Base-by-base conservation (phyloP, 64 coral and sea anemone genomes). In the Pocillopora verrucosa region DNA sequence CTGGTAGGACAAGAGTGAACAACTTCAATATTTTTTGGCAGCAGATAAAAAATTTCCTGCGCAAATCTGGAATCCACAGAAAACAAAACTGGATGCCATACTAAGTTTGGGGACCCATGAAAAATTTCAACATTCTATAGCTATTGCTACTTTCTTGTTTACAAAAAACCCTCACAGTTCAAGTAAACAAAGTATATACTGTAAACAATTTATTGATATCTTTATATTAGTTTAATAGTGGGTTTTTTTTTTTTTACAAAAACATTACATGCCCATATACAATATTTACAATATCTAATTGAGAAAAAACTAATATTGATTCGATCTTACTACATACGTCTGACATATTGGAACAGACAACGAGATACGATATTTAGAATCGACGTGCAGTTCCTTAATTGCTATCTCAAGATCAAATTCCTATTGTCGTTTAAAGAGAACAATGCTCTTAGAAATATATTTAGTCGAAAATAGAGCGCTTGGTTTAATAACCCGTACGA, bases 241-340 rank as follows among this genome's bases (percentile, higher is more conserved):
- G 3, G 41, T 51, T 51, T 51, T 51, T 36, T 34, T 41, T 34
- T 65, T 41, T 83, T 64, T 41, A 16, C 67, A 36, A 16, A 83
- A 83, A 65, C 60, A 83, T 83, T 22, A 65, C 60, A 36, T 83
- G 37, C 51, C 26, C 45, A 36, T 83, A 38, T 37, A 83, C 34
- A 65, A 41, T 67, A 67, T 67, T 67, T 83, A 83, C 80, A 67
- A 15, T 13, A 59, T 56, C 59, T 58, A 2, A 79, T 59, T 25
- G 1, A 24, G 11, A 3, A 9, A 0, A 59, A n/a, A 13, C 13
- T 4, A 3, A 22, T 22, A 17, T 17, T 24, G 20, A 59, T 60
- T 59, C 59, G 9, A 24, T 25, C 7, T 51, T 70, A n/a, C 67
- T 11, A 25, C 10, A 20, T 77, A 41, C 36, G 19, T 77, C 19